A percentile compares a stretch with the other conserved stretches of the same genome.
Evolutionary conservation across 2,888 invertebrate species (phyloP).

Genomic region (Heliconius charithonia): DNA sequence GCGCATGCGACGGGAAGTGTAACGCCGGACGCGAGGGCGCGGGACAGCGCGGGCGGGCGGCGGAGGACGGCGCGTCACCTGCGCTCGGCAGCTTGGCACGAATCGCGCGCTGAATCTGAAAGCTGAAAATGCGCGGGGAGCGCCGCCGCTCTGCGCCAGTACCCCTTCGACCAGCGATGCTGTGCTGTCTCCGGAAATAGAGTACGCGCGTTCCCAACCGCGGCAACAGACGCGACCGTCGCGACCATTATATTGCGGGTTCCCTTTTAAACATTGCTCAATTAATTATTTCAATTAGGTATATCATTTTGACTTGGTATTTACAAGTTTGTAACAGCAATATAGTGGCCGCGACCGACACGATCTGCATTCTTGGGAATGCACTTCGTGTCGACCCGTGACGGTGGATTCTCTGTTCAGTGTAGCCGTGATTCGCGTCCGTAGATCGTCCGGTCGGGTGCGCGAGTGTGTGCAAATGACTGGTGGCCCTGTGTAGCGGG

Average conservation of each 20-base stretch:
- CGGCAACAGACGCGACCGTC: slow-evolving; percentile 53
- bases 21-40: slow-evolving; percentile 38
- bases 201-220: slow-evolving; percentile 74
- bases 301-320: neutral
- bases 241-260: slow-evolving; percentile 71
- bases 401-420: slow-evolving; percentile 59
- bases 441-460: slow-evolving; percentile 78
- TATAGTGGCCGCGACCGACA: slow-evolving; percentile 65
- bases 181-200: slow-evolving; percentile 85
- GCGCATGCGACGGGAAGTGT: slow-evolving; percentile 29
- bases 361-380: slow-evolving; percentile 72
- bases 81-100: slow-evolving; percentile 47
- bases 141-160: slow-evolving; percentile 66
- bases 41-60: slow-evolving; percentile 26
- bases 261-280: slow-evolving; percentile 49
- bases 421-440: slow-evolving; percentile 69
- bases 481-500: slow-evolving; percentile 76
- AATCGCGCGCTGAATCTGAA: slow-evolving; percentile 66
- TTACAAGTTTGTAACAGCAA: slow-evolving; percentile 53
- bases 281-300: neutral
- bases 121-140: slow-evolving; percentile 63
- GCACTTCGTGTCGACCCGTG: slow-evolving; percentile 62
- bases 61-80: slow-evolving; percentile 44
- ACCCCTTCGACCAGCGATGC: slow-evolving; percentile 85
- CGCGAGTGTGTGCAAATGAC: slow-evolving; percentile 83